Base-by-base conservation (phyloP, 1,140 invertebrate genomes). In the Phocides pigmalion region DNA sequence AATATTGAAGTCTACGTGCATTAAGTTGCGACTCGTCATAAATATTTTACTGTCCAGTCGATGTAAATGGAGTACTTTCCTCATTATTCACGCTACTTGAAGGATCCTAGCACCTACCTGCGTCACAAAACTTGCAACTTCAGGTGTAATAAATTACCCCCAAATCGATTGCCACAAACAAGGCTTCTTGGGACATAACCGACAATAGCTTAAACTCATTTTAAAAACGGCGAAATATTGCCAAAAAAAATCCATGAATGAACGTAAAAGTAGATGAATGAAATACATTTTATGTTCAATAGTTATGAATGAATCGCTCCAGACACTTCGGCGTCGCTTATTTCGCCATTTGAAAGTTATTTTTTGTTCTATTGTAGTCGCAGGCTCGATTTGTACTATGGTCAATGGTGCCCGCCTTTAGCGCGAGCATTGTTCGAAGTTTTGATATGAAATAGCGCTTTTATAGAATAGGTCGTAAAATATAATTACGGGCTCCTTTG, bases 121-220 rank as follows among this genome's bases (percentile, higher is more conserved):
- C 42, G 9, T 19, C 22, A 49, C 11, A 53, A 28, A 49, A 15
- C 35, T 28, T 47, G 6, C 25, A 25, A 37, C n/a, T n/a, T n/a
- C n/a, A 47, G 44, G 44, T 61, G 56, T 61, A 61, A 61, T 61
- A 61, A 61, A 61, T 61, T 47, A 61, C 16, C 17, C 42, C 44
- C 25, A 61, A 61, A 61, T 61, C 42, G 56, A 58, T 61, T 47
- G 28, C 56, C 56, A 49, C 56, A 61, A 61, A 61, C 56, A 61
- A 47, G 28, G 17, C 39, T 47, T 37, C 28, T 61, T 9, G 42
- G 56, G 44, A 47, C 44, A 49, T 28, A 8, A n/a, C 22, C 32
- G 12, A 61, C 56, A 59, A 59, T 59, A 42, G 4, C 51, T 56
- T n/a, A 25, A 15, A 15, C 19, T 42, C 20, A 35, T 47, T 35